Base-by-base conservation (phyloP, 2,113 vertebrate genomes). In the Macquaria australasica region DNA sequence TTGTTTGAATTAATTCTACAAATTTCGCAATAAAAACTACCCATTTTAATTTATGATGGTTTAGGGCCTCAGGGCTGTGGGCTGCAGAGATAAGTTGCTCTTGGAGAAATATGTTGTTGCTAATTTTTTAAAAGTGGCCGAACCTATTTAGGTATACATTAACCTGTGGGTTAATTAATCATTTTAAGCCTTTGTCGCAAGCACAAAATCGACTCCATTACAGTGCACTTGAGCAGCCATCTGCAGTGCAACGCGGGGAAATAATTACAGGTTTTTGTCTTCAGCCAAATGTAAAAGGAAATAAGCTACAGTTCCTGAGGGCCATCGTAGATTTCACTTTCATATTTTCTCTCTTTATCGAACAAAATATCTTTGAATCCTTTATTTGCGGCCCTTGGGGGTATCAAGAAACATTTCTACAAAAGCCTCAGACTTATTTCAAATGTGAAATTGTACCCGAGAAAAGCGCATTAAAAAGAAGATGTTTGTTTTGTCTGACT, bases 401-500 rank as follows among this genome's bases (percentile, higher is more conserved):
- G 37, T 37, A 28, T 28, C 59, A 41, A 58, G 80, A 63, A 64
- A 63, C 20, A 72, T 70, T n/a, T 76, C 15, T 45, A 2, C 16
- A n/a, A 72, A 59, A 25, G 20, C 23, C 31, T 60, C 23, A 4
- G 20, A 77, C 31, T 21, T 51, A 43, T 83, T 72, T 37, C 8
- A 31, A 60, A 66, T 60, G 59, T 68, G 74, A 71, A 50, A 76
- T 53, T 60, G 48, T 78, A 43, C 28, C 0, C 0, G 43, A 53
- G 63, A 59, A 41, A 84, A 69, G 12, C 41, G 59, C 66, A 79
- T 86, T 79, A 78, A 62, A 78, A 63, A 39, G 58, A 41, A 80
- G 43, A 74, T 90, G 82, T 91, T 86, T 88, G 90, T 91, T 90
- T 84, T 83, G 87, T 89, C 39, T 87, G 83, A 81, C 75, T 77